Conservation (phyloP, 2,113 vertebrate genomes). For the Chionis minor region DNA sequence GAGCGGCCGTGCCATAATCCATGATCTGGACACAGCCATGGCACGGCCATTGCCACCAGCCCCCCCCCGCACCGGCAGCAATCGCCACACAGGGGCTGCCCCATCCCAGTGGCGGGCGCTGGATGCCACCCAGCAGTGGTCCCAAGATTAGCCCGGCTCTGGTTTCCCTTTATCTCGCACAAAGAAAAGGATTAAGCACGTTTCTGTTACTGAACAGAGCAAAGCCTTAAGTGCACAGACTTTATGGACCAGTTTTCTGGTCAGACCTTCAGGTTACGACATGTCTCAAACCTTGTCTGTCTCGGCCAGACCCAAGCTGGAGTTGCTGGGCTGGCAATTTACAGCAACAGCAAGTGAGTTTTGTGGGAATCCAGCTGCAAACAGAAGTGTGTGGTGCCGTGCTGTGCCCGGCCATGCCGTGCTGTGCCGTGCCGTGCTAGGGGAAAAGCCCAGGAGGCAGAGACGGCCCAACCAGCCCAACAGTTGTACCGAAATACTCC, state of each 20-base stretch:
- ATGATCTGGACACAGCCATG: background rate
- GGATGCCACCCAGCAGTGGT: background rate
- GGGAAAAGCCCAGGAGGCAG: background rate
- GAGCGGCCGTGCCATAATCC: background rate
- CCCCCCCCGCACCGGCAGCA: background rate
- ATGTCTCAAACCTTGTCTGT: background rate
- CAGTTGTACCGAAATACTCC: fast-evolving
- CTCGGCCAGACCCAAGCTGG: background rate
- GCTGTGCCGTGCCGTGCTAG: too few relatives aligned
- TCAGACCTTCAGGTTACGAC: background rate
- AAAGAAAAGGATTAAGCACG: background rate
- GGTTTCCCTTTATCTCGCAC: background rate
- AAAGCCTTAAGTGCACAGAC: background rate
- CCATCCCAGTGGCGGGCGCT: background rate
- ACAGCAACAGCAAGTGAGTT: background rate
- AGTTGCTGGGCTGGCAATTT: background rate
- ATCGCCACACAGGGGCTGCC: background rate
- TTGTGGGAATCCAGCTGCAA: background rate
- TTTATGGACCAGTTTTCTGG: fast-evolving
- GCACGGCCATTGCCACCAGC: background rate
- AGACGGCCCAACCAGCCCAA: background rate
- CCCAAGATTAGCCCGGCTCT: fast-evolving
- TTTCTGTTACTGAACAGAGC: background rate
- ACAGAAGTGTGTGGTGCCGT: background rate
- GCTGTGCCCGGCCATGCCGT: too few relatives aligned